Evolutionary conservation across 2,797 vertebrate genomes (phyloP).

Genomic region (Neoniphon sammara): DNA sequence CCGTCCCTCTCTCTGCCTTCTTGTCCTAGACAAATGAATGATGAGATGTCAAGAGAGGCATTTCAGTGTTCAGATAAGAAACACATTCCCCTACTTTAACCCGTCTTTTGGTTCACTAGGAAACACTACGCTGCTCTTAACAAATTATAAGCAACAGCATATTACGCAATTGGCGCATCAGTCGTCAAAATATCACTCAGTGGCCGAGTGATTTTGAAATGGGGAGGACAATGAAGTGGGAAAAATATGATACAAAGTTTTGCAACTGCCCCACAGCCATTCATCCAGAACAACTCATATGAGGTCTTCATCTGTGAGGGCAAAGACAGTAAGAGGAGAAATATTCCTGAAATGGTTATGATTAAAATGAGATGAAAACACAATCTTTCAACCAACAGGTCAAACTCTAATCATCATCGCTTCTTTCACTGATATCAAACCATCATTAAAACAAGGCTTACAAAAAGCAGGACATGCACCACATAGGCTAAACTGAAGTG

Average conservation of each 20-base stretch:
- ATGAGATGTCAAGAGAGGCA: slow-evolving; percentile 75
- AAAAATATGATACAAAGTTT: slow-evolving; percentile 45
- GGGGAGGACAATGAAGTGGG: slow-evolving; percentile 55
- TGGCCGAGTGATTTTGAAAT: slow-evolving; percentile 48
- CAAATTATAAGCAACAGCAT: slow-evolving; percentile 42
- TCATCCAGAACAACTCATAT: slow-evolving; percentile 41
- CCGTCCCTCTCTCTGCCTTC: slow-evolving; percentile 87
- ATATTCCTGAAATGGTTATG: neutral
- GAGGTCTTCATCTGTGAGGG: slow-evolving; percentile 23
- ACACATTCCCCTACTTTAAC: slow-evolving; percentile 44
- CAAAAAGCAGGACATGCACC: too few species aligned
- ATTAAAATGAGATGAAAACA: slow-evolving; percentile 17
- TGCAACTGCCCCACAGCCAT: slow-evolving; percentile 25
- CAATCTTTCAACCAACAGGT: neutral
- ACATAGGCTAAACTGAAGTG: slow-evolving; percentile 1
- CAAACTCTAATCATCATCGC: neutral
- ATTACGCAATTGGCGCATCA: slow-evolving; percentile 55
- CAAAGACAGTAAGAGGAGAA: slow-evolving; percentile 1
- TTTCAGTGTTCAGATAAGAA: slow-evolving; percentile 74
- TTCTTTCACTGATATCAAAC: neutral
- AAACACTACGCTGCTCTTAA: slow-evolving; percentile 44
- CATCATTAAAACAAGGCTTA: too few species aligned
- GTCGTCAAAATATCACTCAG: slow-evolving; percentile 58
- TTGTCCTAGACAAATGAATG: slow-evolving; percentile 86
- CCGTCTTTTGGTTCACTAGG: slow-evolving; percentile 31